Percentiles rank a stretch among this genome's conserved stretches.
phyloP scores from a whole-genome alignment of 2,113 vertebrate genomes.

The Oncorhynchus tshawytscha region DNA sequence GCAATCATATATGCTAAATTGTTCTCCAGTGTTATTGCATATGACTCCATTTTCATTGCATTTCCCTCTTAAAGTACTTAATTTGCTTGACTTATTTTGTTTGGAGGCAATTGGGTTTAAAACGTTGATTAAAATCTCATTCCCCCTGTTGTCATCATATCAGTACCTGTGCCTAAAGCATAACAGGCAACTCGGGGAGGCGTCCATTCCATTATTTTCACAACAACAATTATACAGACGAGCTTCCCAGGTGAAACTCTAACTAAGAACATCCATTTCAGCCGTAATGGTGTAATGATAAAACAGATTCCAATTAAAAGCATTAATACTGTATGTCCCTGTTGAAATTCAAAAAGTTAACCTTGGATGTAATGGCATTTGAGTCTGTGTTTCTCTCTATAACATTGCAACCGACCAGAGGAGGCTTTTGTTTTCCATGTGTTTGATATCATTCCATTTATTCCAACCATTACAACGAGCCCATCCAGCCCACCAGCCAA shows the following conservation, averaged over 20 bases:
- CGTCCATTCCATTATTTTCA: conserved; percentile 27
- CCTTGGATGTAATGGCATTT: too few species aligned
- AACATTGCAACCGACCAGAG: not conserved
- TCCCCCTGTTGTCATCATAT: conserved; percentile 5
- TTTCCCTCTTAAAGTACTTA: conserved; percentile 35
- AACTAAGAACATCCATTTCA: not conserved
- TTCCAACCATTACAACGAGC: too few species aligned
- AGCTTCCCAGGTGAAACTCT: not conserved
- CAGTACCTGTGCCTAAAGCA: conserved; percentile 33
- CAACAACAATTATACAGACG: conserved; percentile 6
- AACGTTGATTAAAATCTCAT: too few species aligned
- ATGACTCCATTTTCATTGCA: conserved; percentile 46
- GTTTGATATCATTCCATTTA: too few species aligned
- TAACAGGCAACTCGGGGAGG: not conserved
- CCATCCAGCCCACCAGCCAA: too few species aligned
- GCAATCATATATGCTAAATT: conserved; percentile 49
- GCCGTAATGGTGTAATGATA: not conserved
- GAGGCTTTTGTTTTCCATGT: too few species aligned
- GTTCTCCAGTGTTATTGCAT: conserved; percentile 41
- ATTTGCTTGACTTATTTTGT: conserved; percentile 54
- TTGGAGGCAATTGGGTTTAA: conserved; percentile 31
- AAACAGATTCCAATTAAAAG: not conserved
- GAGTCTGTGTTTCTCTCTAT: too few species aligned
- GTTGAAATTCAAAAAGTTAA: not conserved
- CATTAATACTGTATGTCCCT: not conserved